Evolutionary conservation across 37 sponge, comb jelly and placozoan genomes (phyloP), one percentile per base, ranked within the genome.

Genomic region (Spongia lamella): DNA sequence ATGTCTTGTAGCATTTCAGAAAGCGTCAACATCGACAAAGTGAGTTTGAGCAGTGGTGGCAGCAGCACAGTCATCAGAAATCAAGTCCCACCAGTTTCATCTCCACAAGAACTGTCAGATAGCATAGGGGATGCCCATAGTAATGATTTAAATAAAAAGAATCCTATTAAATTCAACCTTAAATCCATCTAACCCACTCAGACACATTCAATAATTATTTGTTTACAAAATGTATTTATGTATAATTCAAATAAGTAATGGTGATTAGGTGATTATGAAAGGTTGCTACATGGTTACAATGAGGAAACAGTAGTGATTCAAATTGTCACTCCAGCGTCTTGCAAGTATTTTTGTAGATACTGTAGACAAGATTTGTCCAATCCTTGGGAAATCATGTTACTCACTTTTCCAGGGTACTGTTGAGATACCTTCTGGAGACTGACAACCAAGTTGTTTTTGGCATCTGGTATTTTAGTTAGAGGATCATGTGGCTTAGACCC

Each of bases 401-500:
- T 76, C 58, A 97, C 37, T 63, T 88, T 84, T 0, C 94, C 97
- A 1, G 91, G 97, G 39, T 97, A 80, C 68, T 82, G 55, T 14
- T 79, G 63, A 7, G 94, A 90, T 38, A 90, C 77, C 56, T 86
- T 90, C 69, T 91, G 85, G 27, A 97, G 75, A 1, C 70, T 72
- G 36, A 83, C 77, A 2, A 89, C 97, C 22, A 97, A 62, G 61
- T 83, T 83, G 16, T 56, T 57, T 72, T 90, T 93, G 43, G 89
- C 76, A 54, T 97, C 68, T 0, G 82, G 82, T 15, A 91, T 84
- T 2, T 61, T 63, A 3, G 66, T 60, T 66, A 96, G 92, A 6
- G 97, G 97, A 66, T 97, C 94, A 26, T 88, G 83, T 5, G 87
- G 86, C 39, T 90, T 80, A 50, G 68, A 69, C 33, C 92, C 92